Evolutionary conservation across 2,113 vertebrate species (phyloP), one percentile per base, ranked within the genome.

Genomic region (Psilopsiagon aymara): DNA sequence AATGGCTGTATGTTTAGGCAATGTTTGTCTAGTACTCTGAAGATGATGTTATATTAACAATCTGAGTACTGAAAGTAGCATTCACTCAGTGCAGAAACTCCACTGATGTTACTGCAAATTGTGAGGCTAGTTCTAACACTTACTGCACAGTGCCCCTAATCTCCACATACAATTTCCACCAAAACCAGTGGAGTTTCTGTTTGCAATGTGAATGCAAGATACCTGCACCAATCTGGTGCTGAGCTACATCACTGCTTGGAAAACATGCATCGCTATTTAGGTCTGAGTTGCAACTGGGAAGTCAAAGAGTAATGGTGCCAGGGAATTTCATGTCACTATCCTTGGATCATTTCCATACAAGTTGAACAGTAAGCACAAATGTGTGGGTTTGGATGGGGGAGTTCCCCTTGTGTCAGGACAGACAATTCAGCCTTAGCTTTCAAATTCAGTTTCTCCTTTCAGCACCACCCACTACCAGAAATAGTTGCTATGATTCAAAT

Each of bases 1-100:
- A 88, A 87, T 82, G 78, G 59, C 53, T 74, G 6, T n/a, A 17
- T 8, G 57, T 82, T 91, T 88, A 86, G 84, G 87, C 70, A 66
- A 43, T 27, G 46, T 92, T 96, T 85, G n/a, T 24, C 71, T 44
- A 49, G 39, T 5, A 13, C 78, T 83, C 59, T 79, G 43, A 95
- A 94, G 86, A 55, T 64, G 35, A 59, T 41, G 70, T 46, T 94
- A 20, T 46, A 41, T 47, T 53, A 74, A 86, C 77, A 66, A 51
- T 81, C 29, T 80, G 81, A 92, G 82, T 67, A 57, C 64, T 51
- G 68, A 78, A 79, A 81, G 69, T 23, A 62, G 5, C 46, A 82
- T 69, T 80, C 39, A 64, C 33, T 41, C 37, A 33, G 66, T 12
- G 37, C 57, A 82, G 79, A 80, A 90, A 73, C 53, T 63, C 68